Conservation (phyloP, 2,888 invertebrate species). For the Notodonta ziczac region DNA sequence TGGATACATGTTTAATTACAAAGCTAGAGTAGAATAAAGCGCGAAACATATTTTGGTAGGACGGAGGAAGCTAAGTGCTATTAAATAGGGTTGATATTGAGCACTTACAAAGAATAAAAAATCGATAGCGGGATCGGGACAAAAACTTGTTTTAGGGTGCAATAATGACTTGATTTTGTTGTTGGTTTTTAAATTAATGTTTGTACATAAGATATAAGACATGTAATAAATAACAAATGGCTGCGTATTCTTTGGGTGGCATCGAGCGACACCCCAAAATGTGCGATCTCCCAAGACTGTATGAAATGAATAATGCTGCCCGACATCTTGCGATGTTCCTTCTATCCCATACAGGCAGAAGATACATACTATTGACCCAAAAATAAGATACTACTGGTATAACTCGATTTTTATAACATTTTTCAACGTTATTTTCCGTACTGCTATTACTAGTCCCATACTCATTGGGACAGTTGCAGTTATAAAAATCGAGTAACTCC, state of each 20-base stretch:
- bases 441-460: too few relatives aligned
- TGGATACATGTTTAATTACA: background rate
- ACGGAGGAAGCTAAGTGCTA: too few relatives aligned
- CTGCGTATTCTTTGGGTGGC: background rate
- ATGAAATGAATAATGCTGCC: background rate
- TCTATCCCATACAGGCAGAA: background rate
- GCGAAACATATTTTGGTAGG: too few relatives aligned
- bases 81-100: background rate
- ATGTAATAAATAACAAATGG: slow-evolving; percentile 7
- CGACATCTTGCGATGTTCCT: background rate
- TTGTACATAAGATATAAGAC: slow-evolving; percentile 18
- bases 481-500: too few relatives aligned
- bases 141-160: slow-evolving; percentile 29
- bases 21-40: too few relatives aligned
- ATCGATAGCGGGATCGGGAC: slow-evolving; percentile 18
- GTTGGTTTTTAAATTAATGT: slow-evolving; percentile 15
- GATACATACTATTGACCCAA: background rate
- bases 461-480: too few relatives aligned
- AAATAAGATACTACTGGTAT: background rate
- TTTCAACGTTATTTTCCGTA: too few relatives aligned
- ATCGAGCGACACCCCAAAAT: too few relatives aligned
- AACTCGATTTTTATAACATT: too few relatives aligned
- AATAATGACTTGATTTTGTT: slow-evolving; percentile 32
- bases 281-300: too few relatives aligned
- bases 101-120: slow-evolving; percentile 5